A percentile compares a stretch with the other conserved stretches of the same genome.
Evolutionary conservation across 2,888 invertebrate genomes (phyloP).

Genomic region (Eupithecia abbreviata): DNA sequence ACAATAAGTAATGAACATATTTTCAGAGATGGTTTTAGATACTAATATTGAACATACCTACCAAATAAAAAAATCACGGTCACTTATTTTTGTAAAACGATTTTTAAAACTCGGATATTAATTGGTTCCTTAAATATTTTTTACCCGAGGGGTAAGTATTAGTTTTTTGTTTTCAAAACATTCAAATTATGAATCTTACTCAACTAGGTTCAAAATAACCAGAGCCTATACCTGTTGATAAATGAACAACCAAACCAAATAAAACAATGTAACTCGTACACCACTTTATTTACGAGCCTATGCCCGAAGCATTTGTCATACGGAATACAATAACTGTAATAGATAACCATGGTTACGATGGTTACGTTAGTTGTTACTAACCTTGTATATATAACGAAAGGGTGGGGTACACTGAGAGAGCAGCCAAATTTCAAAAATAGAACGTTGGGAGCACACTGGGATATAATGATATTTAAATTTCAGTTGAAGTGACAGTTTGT

Average conservation of each 20-base stretch:
- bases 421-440: neutral
- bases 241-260: slow-evolving; percentile 18
- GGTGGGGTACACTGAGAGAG: slow-evolving; percentile 50
- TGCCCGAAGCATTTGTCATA: slow-evolving; percentile 70
- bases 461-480: neutral
- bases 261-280: slow-evolving; percentile 28
- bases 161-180: too few relatives aligned
- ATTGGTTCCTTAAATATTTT: too few relatives aligned
- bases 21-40: neutral
- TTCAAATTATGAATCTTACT: too few relatives aligned
- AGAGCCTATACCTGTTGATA: slow-evolving; percentile 11
- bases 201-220: neutral
- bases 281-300: slow-evolving; percentile 26
- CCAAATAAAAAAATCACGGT: neutral
- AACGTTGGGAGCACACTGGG: neutral
- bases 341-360: slow-evolving; percentile 75
- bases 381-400: slow-evolving; percentile 44
- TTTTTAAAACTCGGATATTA: neutral
- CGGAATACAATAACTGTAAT: slow-evolving; percentile 78
- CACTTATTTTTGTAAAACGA: neutral
- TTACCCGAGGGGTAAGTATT: too few relatives aligned
- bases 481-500: neutral
- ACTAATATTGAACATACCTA: neutral
- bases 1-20: neutral
- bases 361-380: slow-evolving; percentile 72